Evolutionary conservation across 2,113 vertebrate species (phyloP).

Genomic region (Leptobrachium leishanense): DNA sequence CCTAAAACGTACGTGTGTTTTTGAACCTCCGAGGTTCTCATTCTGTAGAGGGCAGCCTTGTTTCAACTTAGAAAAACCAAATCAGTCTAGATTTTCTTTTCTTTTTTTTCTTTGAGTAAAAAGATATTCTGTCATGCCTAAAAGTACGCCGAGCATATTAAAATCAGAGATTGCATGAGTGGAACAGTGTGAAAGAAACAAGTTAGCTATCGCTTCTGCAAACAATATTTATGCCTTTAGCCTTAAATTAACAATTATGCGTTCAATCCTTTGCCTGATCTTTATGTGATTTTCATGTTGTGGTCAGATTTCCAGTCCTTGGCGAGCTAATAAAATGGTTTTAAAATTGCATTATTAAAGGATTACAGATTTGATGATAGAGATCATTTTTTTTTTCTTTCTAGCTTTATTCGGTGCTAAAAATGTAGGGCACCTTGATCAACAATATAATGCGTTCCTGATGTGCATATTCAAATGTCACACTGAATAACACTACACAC

Average conservation of each 20-base stretch:
- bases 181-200: constrained; percentile 44
- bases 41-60: constrained; percentile 67
- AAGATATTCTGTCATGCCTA: constrained; percentile 41
- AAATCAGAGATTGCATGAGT: constrained; percentile 44
- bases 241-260: constrained; percentile 37
- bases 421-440: no score
- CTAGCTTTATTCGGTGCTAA: neutral
- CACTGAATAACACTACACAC: no score
- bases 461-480: no score
- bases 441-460: no score
- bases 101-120: constrained; percentile 13
- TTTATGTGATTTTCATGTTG: constrained; percentile 18
- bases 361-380: neutral
- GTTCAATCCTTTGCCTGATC: constrained; percentile 4
- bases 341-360: constrained; percentile 13
- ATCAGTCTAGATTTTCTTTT: no score
- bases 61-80: constrained; percentile 51
- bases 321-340: constrained; percentile 20
- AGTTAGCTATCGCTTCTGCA: constrained; percentile 35
- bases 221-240: constrained; percentile 41
- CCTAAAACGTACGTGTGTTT: neutral
- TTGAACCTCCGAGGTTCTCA: neutral
- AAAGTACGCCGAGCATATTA: constrained; percentile 46
- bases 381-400: neutral
- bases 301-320: constrained; percentile 6